Evolutionary conservation across 2,113 vertebrate genomes (phyloP), one percentile per base, ranked within the genome.

Genomic region (Apus apus): DNA sequence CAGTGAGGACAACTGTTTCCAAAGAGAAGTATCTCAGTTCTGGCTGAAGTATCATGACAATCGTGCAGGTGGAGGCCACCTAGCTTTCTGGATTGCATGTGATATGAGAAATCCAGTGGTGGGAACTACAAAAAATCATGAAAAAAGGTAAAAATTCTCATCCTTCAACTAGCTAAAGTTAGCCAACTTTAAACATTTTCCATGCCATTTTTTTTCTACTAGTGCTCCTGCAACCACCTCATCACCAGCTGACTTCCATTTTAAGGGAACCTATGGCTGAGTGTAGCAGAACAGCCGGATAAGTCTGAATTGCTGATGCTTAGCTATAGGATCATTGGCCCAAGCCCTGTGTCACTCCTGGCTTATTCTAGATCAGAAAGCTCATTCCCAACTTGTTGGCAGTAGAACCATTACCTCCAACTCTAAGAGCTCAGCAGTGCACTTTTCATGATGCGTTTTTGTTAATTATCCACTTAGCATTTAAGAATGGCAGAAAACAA

Each of bases 331-430:
- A 87, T 5, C 83, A 61, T 11, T 13, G 29, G 5, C 19, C 46
- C 5, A 54, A 66, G 7, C 7, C 68, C 4, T 40, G 6, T n/a
- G 30, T 11, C 29, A 27, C 7, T 68, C 68, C 74, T 22, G 18
- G 17, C 2, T 67, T 48, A 20, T 5, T 43, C 53, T 53, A 36
- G 8, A 46, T 60, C 15, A 70, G 8, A 32, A 27, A 89, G 13
- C 11, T 89, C 36, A 36, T 46, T 19, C 3, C 2, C 12, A 17
- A 12, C 0, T 0, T 56, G 26, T 15, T 46, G 22, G 14, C n/a
- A 2, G 10, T 10, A 50, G 50, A 87, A 13, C 2, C 1, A 8
- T 40, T 3, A 3, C 27, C 11, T 51, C 32, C 54, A 85, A 4
- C 32, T 32, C 21, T 60, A 22, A 54, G 8, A 34, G 13, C 17